Evolutionary conservation across 1,140 invertebrate species (phyloP).

Genomic region (Steinernema khuongi): DNA sequence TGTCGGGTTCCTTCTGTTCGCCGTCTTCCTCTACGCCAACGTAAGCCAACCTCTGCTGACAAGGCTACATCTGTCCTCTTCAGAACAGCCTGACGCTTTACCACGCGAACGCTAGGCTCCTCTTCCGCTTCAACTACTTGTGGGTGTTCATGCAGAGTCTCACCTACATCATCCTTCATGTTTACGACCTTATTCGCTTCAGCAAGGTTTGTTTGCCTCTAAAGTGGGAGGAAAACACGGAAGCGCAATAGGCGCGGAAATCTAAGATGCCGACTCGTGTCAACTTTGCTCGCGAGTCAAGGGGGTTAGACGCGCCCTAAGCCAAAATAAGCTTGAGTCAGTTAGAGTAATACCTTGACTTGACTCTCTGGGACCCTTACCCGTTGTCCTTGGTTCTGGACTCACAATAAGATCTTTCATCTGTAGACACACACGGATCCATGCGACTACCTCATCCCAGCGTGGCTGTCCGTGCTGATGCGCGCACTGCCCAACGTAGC

Average conservation of each 20-base stretch:
- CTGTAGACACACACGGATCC: not conserved
- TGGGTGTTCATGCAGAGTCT: constrained; percentile 9
- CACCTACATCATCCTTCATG: not conserved
- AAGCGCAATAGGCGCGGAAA: too few species aligned
- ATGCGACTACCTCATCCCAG: not conserved
- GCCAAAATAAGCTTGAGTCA: too few species aligned
- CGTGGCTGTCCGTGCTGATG: not conserved
- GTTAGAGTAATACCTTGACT: too few species aligned
- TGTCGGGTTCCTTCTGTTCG: not conserved
- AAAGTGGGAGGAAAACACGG: too few species aligned
- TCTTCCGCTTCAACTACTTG: constrained; percentile 1
- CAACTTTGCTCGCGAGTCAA: too few species aligned
- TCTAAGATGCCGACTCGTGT: too few species aligned
- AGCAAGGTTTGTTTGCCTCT: not conserved
- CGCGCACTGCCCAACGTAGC: not conserved
- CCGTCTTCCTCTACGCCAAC: not conserved
- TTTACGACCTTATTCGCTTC: not conserved
- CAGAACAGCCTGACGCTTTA: not conserved
- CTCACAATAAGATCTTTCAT: not conserved
- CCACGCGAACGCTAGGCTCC: not conserved
- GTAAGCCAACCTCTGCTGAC: not conserved
- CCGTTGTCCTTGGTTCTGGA: not conserved
- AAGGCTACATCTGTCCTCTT: not conserved
- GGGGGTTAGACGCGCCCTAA: too few species aligned
- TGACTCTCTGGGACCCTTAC: too few species aligned